phyloP scores from a whole-genome alignment of 2,113 vertebrate species.

The Loxodonta africana region DNA sequence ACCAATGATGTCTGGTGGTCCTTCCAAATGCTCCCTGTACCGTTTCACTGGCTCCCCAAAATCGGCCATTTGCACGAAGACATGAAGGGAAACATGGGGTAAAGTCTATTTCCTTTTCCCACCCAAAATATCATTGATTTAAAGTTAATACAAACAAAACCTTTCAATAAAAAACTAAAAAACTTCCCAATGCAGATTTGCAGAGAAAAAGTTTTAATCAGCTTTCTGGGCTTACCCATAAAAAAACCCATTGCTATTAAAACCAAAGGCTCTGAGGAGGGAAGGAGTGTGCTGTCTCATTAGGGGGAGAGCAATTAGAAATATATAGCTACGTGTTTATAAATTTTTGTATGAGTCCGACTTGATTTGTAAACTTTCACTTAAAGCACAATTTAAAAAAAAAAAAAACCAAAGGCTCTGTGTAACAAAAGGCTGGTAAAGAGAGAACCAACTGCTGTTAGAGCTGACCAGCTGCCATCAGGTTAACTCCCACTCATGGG shows the following conservation, averaged over 20 bases:
- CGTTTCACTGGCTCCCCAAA: background rate
- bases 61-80: background rate
- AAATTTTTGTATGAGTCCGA: no score
- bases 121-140: constrained; percentile 23
- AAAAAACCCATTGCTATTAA: background rate
- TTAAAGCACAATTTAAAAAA: no score
- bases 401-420: background rate
- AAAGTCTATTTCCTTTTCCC: constrained; percentile 7
- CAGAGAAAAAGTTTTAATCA: background rate
- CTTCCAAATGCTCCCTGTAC: constrained; percentile 17
- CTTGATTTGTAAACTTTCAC: no score
- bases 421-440: background rate
- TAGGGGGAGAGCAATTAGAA: no score
- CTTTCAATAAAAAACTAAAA: background rate
- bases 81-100: background rate
- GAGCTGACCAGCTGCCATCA: background rate
- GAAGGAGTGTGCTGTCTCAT: no score
- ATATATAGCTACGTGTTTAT: no score
- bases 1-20: background rate
- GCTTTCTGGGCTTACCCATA: background rate
- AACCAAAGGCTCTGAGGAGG: background rate
- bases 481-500: background rate
- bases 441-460: background rate
- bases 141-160: constrained; percentile 50
- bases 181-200: background rate